These are phyloP conservation scores for Acrobasis consociella DNA, from an alignment of 2,888 invertebrate genomes.

Conservation along the genomic window DNA sequence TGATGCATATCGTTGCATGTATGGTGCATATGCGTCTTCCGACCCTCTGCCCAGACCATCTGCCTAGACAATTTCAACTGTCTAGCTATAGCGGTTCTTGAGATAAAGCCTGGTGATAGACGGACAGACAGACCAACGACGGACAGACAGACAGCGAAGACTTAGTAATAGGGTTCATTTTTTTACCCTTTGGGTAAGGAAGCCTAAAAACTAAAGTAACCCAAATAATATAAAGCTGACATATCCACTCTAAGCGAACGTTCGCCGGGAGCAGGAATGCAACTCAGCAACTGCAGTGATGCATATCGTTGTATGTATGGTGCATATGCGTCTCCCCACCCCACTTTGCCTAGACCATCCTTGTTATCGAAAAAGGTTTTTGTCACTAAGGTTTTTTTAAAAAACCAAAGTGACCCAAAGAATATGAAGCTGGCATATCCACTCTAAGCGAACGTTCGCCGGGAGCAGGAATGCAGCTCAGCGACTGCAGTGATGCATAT, in stretches of 20 bases:
- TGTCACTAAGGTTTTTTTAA: no score
- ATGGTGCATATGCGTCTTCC: constrained; percentile 62
- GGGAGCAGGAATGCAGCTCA: constrained; percentile 74
- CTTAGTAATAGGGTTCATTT: no score
- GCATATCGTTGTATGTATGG: constrained; percentile 76
- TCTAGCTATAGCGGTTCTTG: no score
- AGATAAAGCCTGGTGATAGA: no score
- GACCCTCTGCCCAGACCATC: constrained; percentile 49
- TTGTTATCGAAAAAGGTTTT: no score
- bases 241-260: constrained; percentile 52
- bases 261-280: constrained; percentile 70
- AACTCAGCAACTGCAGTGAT: constrained; percentile 76
- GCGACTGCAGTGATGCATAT: constrained; percentile 80
- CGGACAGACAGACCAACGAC: no score
- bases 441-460: constrained; percentile 47
- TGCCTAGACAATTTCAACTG: no score
- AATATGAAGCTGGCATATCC: constrained; percentile 47
- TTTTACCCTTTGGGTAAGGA: no score
- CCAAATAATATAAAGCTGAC: no score
- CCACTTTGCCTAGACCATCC: constrained; percentile 54
- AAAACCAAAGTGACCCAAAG: not conserved
- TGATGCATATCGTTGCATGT: constrained; percentile 78
- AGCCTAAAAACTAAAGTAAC: constrained; percentile 41
- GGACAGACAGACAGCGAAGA: no score
- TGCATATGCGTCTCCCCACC: constrained; percentile 55